These are phyloP conservation scores for Sphyrna mokarran DNA, from an alignment of 2,113 vertebrate species.

Conservation along the genomic window DNA sequence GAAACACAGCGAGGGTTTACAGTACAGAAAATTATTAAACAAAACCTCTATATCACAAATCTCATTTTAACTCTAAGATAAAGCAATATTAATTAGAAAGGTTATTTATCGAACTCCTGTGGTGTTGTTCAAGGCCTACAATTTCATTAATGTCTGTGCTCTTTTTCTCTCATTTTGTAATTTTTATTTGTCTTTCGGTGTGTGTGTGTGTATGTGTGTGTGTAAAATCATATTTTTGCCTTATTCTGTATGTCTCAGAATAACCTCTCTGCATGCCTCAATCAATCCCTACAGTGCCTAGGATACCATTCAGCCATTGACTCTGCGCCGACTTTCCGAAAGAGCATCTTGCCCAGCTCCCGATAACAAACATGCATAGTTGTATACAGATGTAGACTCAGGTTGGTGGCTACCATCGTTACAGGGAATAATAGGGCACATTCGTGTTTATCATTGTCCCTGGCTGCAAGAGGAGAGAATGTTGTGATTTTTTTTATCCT, in stretches of 20 bases:
- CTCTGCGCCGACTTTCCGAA: no score
- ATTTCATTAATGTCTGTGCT: neutral
- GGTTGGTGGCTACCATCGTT: no score
- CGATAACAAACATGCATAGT: no score
- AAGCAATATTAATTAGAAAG: neutral
- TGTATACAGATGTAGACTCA: no score
- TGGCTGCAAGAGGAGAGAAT: no score
- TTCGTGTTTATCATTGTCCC: no score
- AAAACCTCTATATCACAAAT: neutral
- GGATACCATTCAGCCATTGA: no score
- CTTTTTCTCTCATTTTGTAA: neutral
- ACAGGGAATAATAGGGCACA: no score
- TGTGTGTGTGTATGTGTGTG: neutral
- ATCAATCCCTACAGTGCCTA: neutral
- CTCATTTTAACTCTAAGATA: neutral
- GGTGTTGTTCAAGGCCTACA: neutral
- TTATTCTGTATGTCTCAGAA: neutral
- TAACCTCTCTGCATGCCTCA: neutral
- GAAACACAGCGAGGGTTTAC: neutral
- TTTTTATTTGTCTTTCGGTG: neutral
- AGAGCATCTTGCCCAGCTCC: no score
- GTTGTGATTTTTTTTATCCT: no score
- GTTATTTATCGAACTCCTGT: neutral
- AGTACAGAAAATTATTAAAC: neutral
- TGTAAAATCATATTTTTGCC: neutral